Conservation (phyloP, 2,888 invertebrate genomes). For the Oxyteleia sp. region DNA sequence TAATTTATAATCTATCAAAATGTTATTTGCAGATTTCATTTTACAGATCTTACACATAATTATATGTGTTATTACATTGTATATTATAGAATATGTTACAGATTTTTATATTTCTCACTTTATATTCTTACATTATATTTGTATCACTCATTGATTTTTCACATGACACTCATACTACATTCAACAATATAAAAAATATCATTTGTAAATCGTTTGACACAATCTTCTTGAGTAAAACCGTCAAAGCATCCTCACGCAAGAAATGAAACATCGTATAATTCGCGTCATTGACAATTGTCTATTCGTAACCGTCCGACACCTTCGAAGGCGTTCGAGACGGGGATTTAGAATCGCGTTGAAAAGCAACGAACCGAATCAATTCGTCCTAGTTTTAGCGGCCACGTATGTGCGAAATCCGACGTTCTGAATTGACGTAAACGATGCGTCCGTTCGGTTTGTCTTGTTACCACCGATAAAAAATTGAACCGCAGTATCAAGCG, state of each 20-base stretch:
- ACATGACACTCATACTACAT: too few species aligned
- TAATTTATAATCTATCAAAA: too few species aligned
- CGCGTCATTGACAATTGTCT: slow-evolving; percentile 18
- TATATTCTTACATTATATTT: too few species aligned
- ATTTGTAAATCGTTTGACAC: slow-evolving; percentile 20
- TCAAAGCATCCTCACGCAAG: not conserved
- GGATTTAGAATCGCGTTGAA: slow-evolving; percentile 1
- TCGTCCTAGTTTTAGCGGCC: slow-evolving; percentile 13
- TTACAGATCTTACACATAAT: too few species aligned
- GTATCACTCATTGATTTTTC: too few species aligned
- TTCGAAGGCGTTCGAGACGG: slow-evolving; percentile 8
- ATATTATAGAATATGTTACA: too few species aligned
- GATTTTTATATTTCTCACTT: too few species aligned
- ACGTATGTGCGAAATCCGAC: slow-evolving; percentile 2
- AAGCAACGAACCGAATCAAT: slow-evolving; percentile 25
- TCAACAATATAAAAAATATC: slow-evolving; percentile 17
- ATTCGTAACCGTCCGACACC: not conserved
- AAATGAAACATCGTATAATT: slow-evolving; percentile 8
- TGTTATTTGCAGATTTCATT: too few species aligned
- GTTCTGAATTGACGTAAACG: slow-evolving; percentile 36
- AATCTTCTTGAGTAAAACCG: slow-evolving; percentile 3
- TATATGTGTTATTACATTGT: too few species aligned
- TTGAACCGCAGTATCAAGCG: slow-evolving; percentile 50
- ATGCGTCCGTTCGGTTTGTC: slow-evolving; percentile 23
- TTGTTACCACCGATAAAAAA: slow-evolving; percentile 39